A percentile compares a stretch with the other conserved stretches of the same genome.
These are phyloP conservation scores for Trichopoda pennipes DNA, from an alignment of 2,888 invertebrate species.

Conservation along the genomic window DNA sequence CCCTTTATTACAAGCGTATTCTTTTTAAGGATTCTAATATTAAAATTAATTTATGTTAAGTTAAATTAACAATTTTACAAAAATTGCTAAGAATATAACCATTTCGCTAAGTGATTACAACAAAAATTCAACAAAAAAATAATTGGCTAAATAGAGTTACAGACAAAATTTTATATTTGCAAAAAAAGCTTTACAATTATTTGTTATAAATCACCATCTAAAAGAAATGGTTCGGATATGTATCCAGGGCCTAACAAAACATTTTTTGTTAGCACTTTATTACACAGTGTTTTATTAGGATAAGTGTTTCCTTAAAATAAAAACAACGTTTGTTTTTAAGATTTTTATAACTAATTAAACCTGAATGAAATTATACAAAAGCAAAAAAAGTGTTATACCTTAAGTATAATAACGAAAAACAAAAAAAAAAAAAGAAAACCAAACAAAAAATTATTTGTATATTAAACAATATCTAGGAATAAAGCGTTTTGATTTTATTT, in stretches of 20 bases:
- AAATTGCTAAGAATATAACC: background rate
- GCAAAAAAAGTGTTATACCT: slow-evolving; percentile 42
- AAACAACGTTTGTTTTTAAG: background rate
- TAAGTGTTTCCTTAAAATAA: slow-evolving; percentile 21
- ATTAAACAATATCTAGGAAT: slow-evolving; percentile 29
- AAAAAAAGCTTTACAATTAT: slow-evolving; percentile 31
- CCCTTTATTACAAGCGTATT: background rate
- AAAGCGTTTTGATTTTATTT: slow-evolving; percentile 54
- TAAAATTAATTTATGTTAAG: no score
- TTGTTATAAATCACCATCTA: slow-evolving; percentile 38
- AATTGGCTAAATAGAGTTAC: slow-evolving; percentile 50
- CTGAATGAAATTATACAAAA: slow-evolving; percentile 57
- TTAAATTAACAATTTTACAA: no score
- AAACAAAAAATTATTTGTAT: slow-evolving; percentile 7
- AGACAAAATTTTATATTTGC: slow-evolving; percentile 13
- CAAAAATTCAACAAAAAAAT: slow-evolving; percentile 16
- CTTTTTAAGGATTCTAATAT: background rate
- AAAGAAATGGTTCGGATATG: slow-evolving; percentile 68
- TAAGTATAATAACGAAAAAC: slow-evolving; percentile 55
- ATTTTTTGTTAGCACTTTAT: slow-evolving; percentile 13
- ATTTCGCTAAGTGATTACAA: background rate
- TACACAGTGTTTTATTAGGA: slow-evolving; percentile 30
- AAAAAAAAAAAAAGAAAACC: background rate
- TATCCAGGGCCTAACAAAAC: slow-evolving; percentile 57
- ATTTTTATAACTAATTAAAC: slow-evolving; percentile 44